Percentiles rank a stretch among this genome's conserved stretches.
phyloP scores from a whole-genome alignment of 2,888 invertebrate species.

The Spodoptera littoralis region DNA sequence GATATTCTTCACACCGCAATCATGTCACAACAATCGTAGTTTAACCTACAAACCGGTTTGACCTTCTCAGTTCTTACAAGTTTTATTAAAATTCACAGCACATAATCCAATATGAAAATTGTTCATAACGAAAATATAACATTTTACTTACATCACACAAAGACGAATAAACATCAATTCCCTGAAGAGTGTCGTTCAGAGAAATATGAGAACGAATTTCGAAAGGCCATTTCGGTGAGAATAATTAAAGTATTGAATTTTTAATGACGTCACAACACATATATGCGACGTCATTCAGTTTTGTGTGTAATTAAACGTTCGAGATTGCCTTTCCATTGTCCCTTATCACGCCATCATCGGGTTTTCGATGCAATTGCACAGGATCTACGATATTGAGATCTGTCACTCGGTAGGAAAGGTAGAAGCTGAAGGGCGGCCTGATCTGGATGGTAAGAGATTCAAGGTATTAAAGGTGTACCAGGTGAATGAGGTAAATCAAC shows the following conservation, averaged over 20 bases:
- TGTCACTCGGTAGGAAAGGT: neutral
- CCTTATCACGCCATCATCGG: slow-evolving; percentile 56
- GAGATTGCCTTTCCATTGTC: slow-evolving; percentile 32
- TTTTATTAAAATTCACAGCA: no score
- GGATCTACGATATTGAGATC: slow-evolving; percentile 36
- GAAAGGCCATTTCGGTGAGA: slow-evolving; percentile 13
- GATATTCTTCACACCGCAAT: no score
- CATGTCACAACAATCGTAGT: no score
- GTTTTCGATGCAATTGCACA: slow-evolving; percentile 67
- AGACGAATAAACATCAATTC: slow-evolving; percentile 13
- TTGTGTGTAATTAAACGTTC: slow-evolving; percentile 44
- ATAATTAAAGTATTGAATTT: slow-evolving; percentile 22
- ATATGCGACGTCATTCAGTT: slow-evolving; percentile 32
- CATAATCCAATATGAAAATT: neutral
- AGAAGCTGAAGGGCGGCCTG: slow-evolving; percentile 22
- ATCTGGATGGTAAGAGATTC: no score
- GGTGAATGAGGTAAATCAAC: no score
- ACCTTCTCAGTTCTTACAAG: neutral
- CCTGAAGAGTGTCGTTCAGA: neutral
- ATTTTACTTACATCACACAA: neutral
- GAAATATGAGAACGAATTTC: slow-evolving; percentile 26
- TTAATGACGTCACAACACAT: slow-evolving; percentile 35
- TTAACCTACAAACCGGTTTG: neutral
- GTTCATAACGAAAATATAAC: neutral
- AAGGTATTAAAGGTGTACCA: no score